Evolutionary conservation across 1,140 invertebrate species (phyloP).

Genomic region (Neodiprion pinetum): DNA sequence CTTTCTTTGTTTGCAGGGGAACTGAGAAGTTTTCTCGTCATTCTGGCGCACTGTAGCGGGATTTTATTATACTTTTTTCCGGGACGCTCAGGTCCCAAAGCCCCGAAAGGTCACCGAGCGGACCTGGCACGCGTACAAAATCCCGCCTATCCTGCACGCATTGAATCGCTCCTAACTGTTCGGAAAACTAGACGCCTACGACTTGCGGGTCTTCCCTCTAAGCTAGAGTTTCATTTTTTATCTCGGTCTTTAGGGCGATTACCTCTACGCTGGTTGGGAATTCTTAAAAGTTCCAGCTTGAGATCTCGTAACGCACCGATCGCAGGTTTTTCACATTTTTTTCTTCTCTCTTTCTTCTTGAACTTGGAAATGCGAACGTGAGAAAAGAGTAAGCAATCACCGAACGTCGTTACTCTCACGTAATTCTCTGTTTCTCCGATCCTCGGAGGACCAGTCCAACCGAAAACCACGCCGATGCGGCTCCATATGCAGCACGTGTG

Average conservation of each 20-base stretch:
- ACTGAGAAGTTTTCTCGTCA: too few relatives aligned
- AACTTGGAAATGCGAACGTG: too few relatives aligned
- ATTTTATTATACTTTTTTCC: too few relatives aligned
- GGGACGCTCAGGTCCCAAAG: too few relatives aligned
- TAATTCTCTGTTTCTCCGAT: too few relatives aligned
- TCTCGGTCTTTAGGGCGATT: neutral
- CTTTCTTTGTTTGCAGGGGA: too few relatives aligned
- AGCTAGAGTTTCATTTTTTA: conserved; percentile 5
- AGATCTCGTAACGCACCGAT: neutral
- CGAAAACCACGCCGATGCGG: neutral
- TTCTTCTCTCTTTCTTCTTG: neutral
- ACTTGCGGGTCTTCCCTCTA: neutral
- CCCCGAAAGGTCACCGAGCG: too few relatives aligned
- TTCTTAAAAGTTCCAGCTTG: neutral
- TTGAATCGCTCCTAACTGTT: neutral
- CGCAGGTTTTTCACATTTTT: neutral
- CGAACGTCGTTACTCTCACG: too few relatives aligned
- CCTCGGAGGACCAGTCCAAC: neutral
- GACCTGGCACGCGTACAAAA: neutral
- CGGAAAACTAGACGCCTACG: neutral
- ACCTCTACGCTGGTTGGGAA: neutral
- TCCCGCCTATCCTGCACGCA: neutral
- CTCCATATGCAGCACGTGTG: neutral
- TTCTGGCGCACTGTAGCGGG: too few relatives aligned
- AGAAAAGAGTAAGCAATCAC: too few relatives aligned